These are phyloP conservation scores for Tachina grossa DNA, from an alignment of 2,888 invertebrate genomes.

Conservation along the genomic window DNA sequence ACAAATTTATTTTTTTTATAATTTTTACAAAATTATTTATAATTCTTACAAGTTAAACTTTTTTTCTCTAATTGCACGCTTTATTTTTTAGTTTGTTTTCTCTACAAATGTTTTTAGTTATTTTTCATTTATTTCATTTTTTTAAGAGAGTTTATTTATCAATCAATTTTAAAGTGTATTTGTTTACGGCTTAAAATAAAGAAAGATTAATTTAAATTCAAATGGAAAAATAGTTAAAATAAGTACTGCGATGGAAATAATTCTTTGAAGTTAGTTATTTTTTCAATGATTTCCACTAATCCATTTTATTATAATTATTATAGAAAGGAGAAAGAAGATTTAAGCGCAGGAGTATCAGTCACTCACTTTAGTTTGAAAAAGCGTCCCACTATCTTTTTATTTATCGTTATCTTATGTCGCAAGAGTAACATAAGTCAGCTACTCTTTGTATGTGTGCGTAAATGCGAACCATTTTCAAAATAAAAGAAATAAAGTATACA, in stretches of 20 bases:
- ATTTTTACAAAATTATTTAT: slow-evolving; percentile 63
- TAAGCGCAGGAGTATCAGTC: too few species aligned
- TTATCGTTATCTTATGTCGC: too few species aligned
- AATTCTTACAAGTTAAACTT: slow-evolving; percentile 29
- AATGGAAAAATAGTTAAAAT: background rate
- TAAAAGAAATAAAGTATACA: too few species aligned
- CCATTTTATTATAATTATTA: too few species aligned
- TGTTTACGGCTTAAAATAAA: background rate
- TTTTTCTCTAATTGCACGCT: slow-evolving; percentile 55
- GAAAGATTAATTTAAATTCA: background rate
- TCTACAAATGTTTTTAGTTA: background rate
- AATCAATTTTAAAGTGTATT: slow-evolving; percentile 7
- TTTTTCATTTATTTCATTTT: background rate
- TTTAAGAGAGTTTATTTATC: slow-evolving; percentile 17
- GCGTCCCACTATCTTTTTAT: too few species aligned
- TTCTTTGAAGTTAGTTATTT: too few species aligned
- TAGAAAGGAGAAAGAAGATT: too few species aligned
- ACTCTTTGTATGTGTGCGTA: too few species aligned
- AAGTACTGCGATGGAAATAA: background rate
- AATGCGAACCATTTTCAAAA: too few species aligned
- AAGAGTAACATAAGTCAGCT: too few species aligned
- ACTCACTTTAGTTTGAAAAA: too few species aligned
- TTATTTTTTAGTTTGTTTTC: background rate
- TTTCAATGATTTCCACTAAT: too few species aligned
- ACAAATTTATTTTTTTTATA: slow-evolving; percentile 47